These are phyloP conservation scores for Andinoacara biseriatus DNA, from an alignment of 2,113 vertebrate genomes.

Conservation along the genomic window DNA sequence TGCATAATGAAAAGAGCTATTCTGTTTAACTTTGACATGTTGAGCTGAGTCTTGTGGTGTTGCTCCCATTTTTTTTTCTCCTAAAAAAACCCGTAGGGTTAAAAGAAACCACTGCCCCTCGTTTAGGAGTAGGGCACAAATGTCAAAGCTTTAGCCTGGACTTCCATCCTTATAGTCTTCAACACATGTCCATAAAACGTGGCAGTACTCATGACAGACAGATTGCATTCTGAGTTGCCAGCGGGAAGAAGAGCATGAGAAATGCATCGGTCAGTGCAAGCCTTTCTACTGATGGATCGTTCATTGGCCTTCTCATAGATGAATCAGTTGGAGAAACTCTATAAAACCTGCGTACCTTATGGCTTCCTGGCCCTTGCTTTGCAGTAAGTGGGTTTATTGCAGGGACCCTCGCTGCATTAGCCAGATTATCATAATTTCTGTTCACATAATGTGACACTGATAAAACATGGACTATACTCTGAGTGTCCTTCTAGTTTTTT, in stretches of 20 bases:
- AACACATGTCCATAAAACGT: conserved; percentile 54
- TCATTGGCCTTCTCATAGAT: conserved; percentile 50
- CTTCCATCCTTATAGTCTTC: conserved; percentile 52
- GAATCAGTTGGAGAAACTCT: conserved; percentile 48
- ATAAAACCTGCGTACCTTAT: conserved; percentile 51
- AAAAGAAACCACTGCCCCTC: conserved; percentile 48
- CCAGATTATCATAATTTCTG: conserved; percentile 26
- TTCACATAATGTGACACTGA: conserved; percentile 40
- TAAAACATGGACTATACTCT: conserved; percentile 13
- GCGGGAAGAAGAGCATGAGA: conserved; percentile 69
- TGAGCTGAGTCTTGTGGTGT: conserved; percentile 15
- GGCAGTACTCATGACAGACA: conserved; percentile 61
- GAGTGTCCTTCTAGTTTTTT: background rate
- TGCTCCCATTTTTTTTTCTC: conserved; percentile 18
- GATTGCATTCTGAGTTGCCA: conserved; percentile 66
- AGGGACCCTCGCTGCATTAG: conserved; percentile 25
- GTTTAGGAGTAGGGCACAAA: conserved; percentile 37
- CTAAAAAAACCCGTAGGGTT: conserved; percentile 40
- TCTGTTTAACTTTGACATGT: conserved; percentile 33
- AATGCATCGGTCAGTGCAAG: conserved; percentile 66
- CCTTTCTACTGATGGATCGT: conserved; percentile 69
- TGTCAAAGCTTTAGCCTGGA: conserved; percentile 42
- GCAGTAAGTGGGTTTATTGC: conserved; percentile 71
- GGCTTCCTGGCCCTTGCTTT: conserved; percentile 66
- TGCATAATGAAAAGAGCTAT: conserved; percentile 14